phyloP scores from a whole-genome alignment of 2,888 invertebrate species.

The Hesperia comma region DNA sequence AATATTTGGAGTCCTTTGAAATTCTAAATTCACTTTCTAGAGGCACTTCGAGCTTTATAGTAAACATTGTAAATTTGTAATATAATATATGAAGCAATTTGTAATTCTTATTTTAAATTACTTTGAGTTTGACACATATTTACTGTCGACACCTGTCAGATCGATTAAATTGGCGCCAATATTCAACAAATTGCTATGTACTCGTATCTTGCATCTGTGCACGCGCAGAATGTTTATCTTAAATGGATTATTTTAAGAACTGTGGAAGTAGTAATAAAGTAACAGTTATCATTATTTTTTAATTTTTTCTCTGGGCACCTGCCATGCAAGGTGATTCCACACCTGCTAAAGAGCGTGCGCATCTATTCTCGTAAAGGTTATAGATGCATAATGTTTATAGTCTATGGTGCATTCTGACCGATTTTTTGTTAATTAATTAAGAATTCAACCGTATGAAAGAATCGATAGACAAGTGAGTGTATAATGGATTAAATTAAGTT shows the following conservation, averaged over 20 bases:
- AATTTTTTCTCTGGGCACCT: slow-evolving; percentile 6
- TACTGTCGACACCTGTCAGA: too few relatives aligned
- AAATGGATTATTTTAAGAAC: neutral
- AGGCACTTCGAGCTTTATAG: too few relatives aligned
- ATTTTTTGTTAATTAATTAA: neutral
- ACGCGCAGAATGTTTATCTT: neutral
- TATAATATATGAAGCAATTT: too few relatives aligned
- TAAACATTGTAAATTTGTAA: too few relatives aligned
- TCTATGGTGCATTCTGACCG: slow-evolving; percentile 5
- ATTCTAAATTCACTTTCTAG: too few relatives aligned
- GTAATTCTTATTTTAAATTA: too few relatives aligned
- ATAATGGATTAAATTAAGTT: too few relatives aligned
- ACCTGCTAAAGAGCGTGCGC: slow-evolving; percentile 18
- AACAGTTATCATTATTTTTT: neutral
- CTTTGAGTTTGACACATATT: too few relatives aligned
- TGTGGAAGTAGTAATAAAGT: neutral
- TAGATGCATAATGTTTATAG: slow-evolving; percentile 1
- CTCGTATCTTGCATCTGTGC: neutral
- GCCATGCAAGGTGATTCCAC: slow-evolving; percentile 1
- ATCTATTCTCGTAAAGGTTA: slow-evolving; percentile 23
- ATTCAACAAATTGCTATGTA: too few relatives aligned
- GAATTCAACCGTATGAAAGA: neutral
- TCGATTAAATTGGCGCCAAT: too few relatives aligned
- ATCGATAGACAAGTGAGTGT: neutral
- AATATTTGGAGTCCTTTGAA: too few relatives aligned